Evolutionary conservation across 2,888 invertebrate species (phyloP), one percentile per base, ranked within the genome.

Genomic region (Cantharis flavilabris): DNA sequence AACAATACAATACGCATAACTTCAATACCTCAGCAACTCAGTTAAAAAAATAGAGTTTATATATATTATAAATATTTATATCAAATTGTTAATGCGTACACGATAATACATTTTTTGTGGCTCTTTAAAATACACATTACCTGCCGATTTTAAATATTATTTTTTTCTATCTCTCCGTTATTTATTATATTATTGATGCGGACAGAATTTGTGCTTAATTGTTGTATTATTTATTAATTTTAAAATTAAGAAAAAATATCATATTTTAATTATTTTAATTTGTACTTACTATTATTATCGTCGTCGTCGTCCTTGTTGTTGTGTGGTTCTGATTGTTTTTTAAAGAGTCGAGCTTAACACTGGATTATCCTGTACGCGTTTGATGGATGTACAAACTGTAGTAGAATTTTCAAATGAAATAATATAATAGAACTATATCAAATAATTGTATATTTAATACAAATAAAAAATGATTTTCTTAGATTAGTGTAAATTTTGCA

Each of bases 21-120:
- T 87, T 86, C 88, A 89, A 89, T 89, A 89, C 88, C 89, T 89
- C 89, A 88, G 84, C 84, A 86, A 84, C 88, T 89, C 88, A 88
- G 88, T 86, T 88, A 88, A 83, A 85, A 85, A 83, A 75, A 75
- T 77, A 77, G 73, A 76, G 65, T 75, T 72, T 74, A 74, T 26
- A 84, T 86, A 64, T 70, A 75, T 71, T 77, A 77, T 78, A 80
- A 81, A 86, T 88, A 88, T 88, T 87, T 88, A 88, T 88, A 88
- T 87, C 86, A 87, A 86, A 86, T 82, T 86, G 78, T 80, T 77
- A 72, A 77, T 73, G 62, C 62, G 23, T 69, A 69, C 75, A 75
- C 70, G 75, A 75, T 71, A 75, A 30, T 26, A 64, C 75, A 75
- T 16, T 63, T 73, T 26, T 70, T 16, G 16, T 70, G 62, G 62